Evolutionary conservation across 2,113 vertebrate species (phyloP).

Genomic region (Phaethornis superciliosus): DNA sequence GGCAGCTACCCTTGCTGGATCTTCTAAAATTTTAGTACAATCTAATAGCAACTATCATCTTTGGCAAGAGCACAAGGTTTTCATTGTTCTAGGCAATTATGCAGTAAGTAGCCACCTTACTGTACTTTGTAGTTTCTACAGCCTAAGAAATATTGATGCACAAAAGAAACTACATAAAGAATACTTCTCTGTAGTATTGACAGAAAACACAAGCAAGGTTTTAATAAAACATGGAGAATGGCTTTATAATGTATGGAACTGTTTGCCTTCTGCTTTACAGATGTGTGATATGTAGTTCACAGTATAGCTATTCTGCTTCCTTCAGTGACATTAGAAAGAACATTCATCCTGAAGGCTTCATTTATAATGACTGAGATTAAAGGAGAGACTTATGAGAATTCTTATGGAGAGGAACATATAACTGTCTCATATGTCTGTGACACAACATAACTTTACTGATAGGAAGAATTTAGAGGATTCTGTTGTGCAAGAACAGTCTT

Average conservation of each 20-base stretch:
- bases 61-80: neutral
- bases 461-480: neutral
- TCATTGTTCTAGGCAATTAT: neutral
- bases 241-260: neutral
- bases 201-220: neutral
- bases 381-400: neutral
- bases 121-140: neutral
- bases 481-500: neutral
- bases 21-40: neutral
- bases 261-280: neutral
- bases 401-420: fast-evolving
- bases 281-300: neutral
- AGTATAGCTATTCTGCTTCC: neutral
- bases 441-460: neutral
- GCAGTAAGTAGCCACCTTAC: neutral
- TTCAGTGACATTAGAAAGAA: neutral
- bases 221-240: neutral
- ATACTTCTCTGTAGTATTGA: neutral
- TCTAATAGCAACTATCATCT: neutral
- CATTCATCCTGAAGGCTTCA: neutral
- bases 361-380: neutral
- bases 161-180: neutral
- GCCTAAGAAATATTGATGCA: neutral
- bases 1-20: neutral
- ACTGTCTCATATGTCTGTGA: neutral